A percentile compares a stretch with the other conserved stretches of the same genome.
Evolutionary conservation across 2,888 invertebrate species (phyloP).

Genomic region (Trichogramma dendrolimi): DNA sequence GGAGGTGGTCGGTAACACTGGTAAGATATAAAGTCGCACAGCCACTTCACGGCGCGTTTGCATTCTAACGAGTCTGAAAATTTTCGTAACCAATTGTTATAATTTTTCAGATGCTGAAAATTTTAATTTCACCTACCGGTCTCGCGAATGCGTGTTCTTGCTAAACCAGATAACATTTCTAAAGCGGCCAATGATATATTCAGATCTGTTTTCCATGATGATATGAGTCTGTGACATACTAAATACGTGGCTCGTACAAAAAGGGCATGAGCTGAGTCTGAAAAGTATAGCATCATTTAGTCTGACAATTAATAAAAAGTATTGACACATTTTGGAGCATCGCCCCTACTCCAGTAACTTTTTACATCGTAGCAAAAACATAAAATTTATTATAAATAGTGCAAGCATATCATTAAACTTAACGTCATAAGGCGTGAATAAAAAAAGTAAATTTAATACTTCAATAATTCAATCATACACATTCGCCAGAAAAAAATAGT

Average conservation of each 20-base stretch:
- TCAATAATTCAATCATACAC: slow-evolving; percentile 27
- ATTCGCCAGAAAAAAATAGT: slow-evolving; percentile 27
- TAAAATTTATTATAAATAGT: slow-evolving; percentile 20
- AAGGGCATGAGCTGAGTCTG: slow-evolving; percentile 81
- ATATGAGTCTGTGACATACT: slow-evolving; percentile 90
- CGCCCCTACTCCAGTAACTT: background rate
- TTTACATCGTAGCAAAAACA: background rate
- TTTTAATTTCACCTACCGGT: slow-evolving; percentile 63
- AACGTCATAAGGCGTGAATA: slow-evolving; percentile 27
- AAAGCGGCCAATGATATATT: slow-evolving; percentile 91
- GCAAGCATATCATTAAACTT: slow-evolving; percentile 14
- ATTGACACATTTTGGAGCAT: background rate
- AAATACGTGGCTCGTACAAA: slow-evolving; percentile 90
- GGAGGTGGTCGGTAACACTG: slow-evolving; percentile 93
- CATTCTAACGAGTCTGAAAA: slow-evolving; percentile 79
- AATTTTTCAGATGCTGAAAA: background rate
- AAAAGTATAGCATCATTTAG: slow-evolving; percentile 30
- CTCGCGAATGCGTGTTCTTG: slow-evolving; percentile 82
- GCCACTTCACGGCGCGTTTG: slow-evolving; percentile 91
- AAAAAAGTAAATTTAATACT: slow-evolving; percentile 25
- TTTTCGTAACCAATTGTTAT: background rate
- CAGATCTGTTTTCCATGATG: slow-evolving; percentile 92
- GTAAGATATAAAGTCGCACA: slow-evolving; percentile 95
- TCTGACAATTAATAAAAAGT: background rate
- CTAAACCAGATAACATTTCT: slow-evolving; percentile 85